Evolutionary conservation across 2,797 vertebrate species (phyloP).

Genomic region (Tolypeutes matacus): DNA sequence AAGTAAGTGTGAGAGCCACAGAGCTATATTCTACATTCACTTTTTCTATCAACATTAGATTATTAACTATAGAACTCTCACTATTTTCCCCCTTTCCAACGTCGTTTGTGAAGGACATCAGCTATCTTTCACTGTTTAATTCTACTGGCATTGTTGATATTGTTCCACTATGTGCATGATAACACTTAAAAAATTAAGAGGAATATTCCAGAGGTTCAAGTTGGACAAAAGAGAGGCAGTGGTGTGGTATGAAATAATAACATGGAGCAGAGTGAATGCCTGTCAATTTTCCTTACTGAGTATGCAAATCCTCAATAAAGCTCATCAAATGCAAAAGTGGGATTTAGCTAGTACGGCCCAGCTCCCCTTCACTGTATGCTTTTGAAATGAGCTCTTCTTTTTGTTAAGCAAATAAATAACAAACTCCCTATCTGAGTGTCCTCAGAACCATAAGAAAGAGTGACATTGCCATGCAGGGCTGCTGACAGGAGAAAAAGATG

Average conservation of each 20-base stretch:
- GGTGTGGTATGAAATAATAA: conserved; percentile 23
- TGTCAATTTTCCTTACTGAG: conserved; percentile 34
- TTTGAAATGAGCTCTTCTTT: conserved; percentile 66
- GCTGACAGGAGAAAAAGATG: conserved; percentile 72
- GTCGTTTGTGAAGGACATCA: not conserved
- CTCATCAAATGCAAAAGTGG: conserved; percentile 60
- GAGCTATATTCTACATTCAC: not conserved
- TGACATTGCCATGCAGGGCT: conserved; percentile 74
- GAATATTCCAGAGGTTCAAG: not conserved
- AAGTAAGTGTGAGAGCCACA: not conserved
- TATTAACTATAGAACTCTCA: not conserved
- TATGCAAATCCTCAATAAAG: conserved; percentile 67
- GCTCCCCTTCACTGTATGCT: not conserved
- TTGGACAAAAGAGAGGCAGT: not conserved
- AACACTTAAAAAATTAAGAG: conserved; percentile 11
- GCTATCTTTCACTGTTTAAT: not conserved
- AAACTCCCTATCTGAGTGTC: not conserved
- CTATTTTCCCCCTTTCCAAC: not conserved
- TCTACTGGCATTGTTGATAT: not conserved
- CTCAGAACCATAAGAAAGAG: conserved; percentile 74
- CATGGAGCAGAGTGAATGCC: not conserved
- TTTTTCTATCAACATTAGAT: not conserved
- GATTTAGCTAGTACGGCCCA: conserved; percentile 34
- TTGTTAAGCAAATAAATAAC: conserved; percentile 71
- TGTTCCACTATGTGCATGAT: not conserved